Evolutionary conservation across 2,113 vertebrate genomes (phyloP).

Genomic region (human (Homo sapiens)): DNA sequence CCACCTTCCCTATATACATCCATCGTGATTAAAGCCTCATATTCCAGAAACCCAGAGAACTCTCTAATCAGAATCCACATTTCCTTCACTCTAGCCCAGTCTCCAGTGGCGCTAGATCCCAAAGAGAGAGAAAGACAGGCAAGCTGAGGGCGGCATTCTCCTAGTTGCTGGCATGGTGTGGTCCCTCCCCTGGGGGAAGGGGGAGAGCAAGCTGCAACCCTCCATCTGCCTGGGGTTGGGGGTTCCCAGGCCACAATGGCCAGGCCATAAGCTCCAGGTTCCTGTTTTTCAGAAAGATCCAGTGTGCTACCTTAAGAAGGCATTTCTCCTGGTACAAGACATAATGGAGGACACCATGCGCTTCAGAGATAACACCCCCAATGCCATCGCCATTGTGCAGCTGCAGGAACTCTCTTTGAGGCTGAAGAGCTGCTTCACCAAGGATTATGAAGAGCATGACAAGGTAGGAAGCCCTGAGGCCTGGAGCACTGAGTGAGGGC

Average conservation of each 20-base stretch:
- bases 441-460: constrained; percentile 71
- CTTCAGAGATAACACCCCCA: constrained; percentile 82
- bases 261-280: background rate
- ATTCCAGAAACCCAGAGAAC: background rate
- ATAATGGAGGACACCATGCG: constrained; percentile 76
- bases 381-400: constrained; percentile 32
- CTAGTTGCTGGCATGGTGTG: too few species aligned
- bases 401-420: constrained; percentile 77
- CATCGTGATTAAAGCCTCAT: background rate
- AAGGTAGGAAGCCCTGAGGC: constrained; percentile 67
- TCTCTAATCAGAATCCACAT: background rate
- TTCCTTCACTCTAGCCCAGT: background rate
- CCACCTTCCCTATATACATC: background rate
- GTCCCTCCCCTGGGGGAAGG: background rate
- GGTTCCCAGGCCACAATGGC: background rate
- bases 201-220: background rate
- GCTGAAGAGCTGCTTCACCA: constrained; percentile 73
- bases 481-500: background rate
- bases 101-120: background rate
- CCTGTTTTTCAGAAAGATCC: constrained; percentile 69
- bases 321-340: constrained; percentile 77
- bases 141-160: background rate
- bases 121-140: background rate
- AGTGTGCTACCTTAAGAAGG: constrained; percentile 83
- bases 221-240: background rate